These are phyloP conservation scores for Verasper variegatus DNA, from an alignment of 2,113 vertebrate species.

Conservation along the genomic window DNA sequence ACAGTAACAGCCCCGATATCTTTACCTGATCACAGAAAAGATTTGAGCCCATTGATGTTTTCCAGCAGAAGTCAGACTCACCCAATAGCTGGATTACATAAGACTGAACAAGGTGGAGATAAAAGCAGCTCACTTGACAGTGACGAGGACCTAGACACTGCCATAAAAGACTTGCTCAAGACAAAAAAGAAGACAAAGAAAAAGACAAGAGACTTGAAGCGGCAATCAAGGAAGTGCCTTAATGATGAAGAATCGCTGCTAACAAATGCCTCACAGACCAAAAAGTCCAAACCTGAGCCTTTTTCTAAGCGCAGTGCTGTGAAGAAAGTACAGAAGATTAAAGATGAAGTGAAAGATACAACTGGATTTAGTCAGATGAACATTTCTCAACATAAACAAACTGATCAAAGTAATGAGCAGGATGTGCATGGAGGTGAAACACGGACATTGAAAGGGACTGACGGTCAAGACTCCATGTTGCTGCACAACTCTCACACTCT, in stretches of 20 bases:
- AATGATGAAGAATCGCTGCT: slow-evolving; percentile 66
- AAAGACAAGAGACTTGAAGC: slow-evolving; percentile 83
- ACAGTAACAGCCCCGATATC: slow-evolving; percentile 36
- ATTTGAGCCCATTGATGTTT: slow-evolving; percentile 17
- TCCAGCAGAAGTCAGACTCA: slow-evolving; percentile 12
- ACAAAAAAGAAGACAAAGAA: slow-evolving; percentile 91
- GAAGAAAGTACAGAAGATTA: slow-evolving; percentile 65
- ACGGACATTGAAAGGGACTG: slow-evolving; percentile 22
- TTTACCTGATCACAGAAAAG: slow-evolving; percentile 40
- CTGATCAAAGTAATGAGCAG: neutral
- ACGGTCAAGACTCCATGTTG: neutral
- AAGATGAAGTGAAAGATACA: slow-evolving; percentile 48
- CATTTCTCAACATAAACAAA: slow-evolving; percentile 34
- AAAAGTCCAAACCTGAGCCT: slow-evolving; percentile 52
- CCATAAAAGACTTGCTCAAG: slow-evolving; percentile 92
- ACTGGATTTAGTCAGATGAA: slow-evolving; percentile 35
- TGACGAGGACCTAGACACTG: slow-evolving; percentile 92
- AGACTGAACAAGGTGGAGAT: slow-evolving; percentile 80
- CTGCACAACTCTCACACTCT: neutral
- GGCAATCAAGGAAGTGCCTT: slow-evolving; percentile 80
- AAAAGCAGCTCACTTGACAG: slow-evolving; percentile 98
- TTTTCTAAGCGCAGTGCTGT: slow-evolving; percentile 65
- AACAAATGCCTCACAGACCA: slow-evolving; percentile 48
- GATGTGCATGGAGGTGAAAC: neutral
- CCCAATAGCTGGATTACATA: slow-evolving; percentile 8